Conservation (phyloP, 2,797 vertebrate genomes). For the Spatula versicolor region DNA sequence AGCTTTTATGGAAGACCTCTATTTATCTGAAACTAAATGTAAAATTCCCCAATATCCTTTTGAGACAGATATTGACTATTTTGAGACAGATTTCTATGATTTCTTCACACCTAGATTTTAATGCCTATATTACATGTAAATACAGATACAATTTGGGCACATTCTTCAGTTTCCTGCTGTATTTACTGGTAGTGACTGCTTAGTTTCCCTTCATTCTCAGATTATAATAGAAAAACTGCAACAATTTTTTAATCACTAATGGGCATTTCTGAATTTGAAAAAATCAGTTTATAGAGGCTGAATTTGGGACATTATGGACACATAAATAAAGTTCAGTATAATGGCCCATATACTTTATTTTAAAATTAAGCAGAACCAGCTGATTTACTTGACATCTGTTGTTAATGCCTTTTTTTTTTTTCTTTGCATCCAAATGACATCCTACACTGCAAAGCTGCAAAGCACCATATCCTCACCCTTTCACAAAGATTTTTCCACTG, state of each 20-base stretch:
- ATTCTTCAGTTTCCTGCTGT: neutral
- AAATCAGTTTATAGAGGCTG: neutral
- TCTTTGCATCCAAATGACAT: neutral
- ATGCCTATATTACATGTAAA: neutral
- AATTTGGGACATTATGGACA: neutral
- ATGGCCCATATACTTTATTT: neutral
- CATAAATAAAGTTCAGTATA: too few relatives aligned
- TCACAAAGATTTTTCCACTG: neutral
- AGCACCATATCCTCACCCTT: neutral
- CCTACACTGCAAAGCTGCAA: neutral
- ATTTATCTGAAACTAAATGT: neutral
- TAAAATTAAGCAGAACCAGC: neutral
- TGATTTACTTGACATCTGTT: neutral
- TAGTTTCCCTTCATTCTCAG: neutral
- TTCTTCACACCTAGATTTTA: neutral
- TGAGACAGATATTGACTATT: neutral
- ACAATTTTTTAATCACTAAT: fast-evolving
- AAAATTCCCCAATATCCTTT: neutral
- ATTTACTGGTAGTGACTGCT: neutral
- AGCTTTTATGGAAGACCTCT: too few relatives aligned
- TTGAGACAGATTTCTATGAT: neutral
- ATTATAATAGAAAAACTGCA: neutral
- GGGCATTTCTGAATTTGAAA: neutral
- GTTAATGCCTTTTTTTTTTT: neutral
- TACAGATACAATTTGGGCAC: neutral